Percentiles rank a stretch among this genome's conserved stretches.
Evolutionary conservation across 2,113 vertebrate genomes (phyloP).

Genomic region (Hiodon tergisus): DNA sequence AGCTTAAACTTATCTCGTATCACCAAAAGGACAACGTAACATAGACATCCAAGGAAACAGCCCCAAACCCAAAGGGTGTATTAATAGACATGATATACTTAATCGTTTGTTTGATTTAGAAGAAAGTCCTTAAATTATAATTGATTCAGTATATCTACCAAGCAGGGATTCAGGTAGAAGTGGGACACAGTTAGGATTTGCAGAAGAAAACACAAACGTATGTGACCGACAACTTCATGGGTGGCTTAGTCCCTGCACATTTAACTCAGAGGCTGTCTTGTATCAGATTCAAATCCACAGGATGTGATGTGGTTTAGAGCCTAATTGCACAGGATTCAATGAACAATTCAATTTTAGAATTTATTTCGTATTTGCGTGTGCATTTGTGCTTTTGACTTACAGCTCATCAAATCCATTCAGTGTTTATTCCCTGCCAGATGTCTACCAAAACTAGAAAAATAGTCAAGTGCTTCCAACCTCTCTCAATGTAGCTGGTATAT

Average conservation of each 20-base stretch:
- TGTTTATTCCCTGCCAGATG: background rate
- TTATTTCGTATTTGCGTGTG: slow-evolving; percentile 13
- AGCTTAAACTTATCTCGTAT: too few relatives aligned
- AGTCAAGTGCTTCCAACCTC: background rate
- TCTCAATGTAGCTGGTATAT: background rate
- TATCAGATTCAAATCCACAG: slow-evolving; percentile 7
- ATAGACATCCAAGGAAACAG: background rate
- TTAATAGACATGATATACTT: background rate
- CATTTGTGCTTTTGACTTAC: slow-evolving; percentile 1
- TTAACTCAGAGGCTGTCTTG: slow-evolving; percentile 10
- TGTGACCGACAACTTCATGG: slow-evolving; percentile 15
- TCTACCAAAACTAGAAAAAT: background rate
- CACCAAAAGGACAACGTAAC: too few relatives aligned
- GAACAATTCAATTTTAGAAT: slow-evolving; percentile 3
- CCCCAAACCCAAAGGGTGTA: background rate
- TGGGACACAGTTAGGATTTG: slow-evolving; percentile 8
- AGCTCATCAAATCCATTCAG: background rate
- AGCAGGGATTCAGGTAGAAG: background rate
- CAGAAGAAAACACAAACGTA: slow-evolving; percentile 11
- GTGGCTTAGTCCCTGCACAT: background rate
- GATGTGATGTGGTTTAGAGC: background rate
- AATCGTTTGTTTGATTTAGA: too few relatives aligned
- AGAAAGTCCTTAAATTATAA: too few relatives aligned
- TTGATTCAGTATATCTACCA: background rate
- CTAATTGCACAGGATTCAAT: background rate